These are phyloP conservation scores for Poeciliopsis turneri DNA, from an alignment of 2,797 vertebrate genomes.

Conservation along the genomic window DNA sequence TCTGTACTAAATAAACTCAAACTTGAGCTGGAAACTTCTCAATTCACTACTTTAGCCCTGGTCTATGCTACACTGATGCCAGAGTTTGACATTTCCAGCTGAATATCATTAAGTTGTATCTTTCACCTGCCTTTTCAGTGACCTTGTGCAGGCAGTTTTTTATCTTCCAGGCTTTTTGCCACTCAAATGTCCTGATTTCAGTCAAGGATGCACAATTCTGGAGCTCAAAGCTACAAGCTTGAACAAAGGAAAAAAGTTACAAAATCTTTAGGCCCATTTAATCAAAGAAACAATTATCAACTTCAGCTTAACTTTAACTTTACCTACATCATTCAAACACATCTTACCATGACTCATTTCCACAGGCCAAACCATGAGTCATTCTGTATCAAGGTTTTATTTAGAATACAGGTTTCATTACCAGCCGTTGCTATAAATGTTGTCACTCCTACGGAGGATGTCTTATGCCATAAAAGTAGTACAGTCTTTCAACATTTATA, in stretches of 20 bases:
- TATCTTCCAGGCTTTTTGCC: background rate
- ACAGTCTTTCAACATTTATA: constrained; percentile 19
- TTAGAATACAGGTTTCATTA: constrained; percentile 19
- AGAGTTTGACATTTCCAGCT: background rate
- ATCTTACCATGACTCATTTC: constrained; percentile 21
- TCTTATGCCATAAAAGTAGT: background rate
- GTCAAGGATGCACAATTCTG: background rate
- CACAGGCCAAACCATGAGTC: constrained; percentile 19
- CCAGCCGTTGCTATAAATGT: constrained; percentile 3
- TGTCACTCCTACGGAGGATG: constrained; percentile 8
- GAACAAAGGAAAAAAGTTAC: background rate
- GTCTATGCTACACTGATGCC: background rate
- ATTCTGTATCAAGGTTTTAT: constrained; percentile 24
- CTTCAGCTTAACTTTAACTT: background rate
- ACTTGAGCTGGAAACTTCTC: background rate
- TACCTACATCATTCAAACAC: background rate
- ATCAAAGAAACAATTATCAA: background rate
- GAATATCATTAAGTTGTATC: background rate
- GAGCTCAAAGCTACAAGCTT: background rate
- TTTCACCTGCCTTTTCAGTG: background rate
- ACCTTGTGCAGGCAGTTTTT: background rate
- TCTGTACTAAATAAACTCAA: background rate
- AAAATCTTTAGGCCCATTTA: background rate
- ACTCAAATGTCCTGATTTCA: background rate
- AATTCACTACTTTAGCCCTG: background rate